Conservation (phyloP, 1,140 invertebrate species). For the Solenopsis invicta region DNA sequence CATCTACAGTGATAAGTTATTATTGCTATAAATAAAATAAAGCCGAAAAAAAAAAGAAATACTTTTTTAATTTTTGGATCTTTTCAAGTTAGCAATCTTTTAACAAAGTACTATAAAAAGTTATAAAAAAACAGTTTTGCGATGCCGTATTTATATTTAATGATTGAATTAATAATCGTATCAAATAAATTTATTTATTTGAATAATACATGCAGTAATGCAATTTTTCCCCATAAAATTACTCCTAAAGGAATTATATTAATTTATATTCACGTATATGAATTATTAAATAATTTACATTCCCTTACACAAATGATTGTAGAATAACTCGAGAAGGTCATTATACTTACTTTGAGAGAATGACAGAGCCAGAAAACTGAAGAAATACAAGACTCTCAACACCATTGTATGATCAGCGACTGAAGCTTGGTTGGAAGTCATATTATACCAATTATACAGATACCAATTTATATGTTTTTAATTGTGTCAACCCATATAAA, state of each 20-base stretch:
- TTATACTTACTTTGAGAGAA: conserved; percentile 38
- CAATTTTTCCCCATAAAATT: not conserved
- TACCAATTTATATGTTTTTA: conserved; percentile 13
- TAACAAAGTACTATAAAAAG: not conserved
- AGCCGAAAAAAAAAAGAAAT: not conserved
- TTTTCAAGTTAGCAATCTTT: not conserved
- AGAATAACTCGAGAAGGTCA: not conserved
- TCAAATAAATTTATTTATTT: not conserved
- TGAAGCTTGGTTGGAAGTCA: not conserved
- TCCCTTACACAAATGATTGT: conserved; percentile 3
- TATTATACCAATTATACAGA: too few species aligned
- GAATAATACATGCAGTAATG: not conserved
- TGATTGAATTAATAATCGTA: not conserved
- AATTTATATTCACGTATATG: not conserved
- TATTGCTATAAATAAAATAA: not conserved
- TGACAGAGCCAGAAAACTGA: conserved; percentile 25
- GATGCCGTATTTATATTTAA: not conserved
- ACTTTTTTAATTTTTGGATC: not conserved
- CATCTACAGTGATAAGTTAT: not conserved
- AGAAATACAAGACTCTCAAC: conserved; percentile 33
- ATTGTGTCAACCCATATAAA: not conserved
- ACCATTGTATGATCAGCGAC: not conserved
- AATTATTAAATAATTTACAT: too few species aligned
- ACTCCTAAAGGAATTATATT: not conserved
- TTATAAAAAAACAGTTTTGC: not conserved